Conservation (phyloP, 2,888 invertebrate genomes). For the Dynastes tityus region DNA sequence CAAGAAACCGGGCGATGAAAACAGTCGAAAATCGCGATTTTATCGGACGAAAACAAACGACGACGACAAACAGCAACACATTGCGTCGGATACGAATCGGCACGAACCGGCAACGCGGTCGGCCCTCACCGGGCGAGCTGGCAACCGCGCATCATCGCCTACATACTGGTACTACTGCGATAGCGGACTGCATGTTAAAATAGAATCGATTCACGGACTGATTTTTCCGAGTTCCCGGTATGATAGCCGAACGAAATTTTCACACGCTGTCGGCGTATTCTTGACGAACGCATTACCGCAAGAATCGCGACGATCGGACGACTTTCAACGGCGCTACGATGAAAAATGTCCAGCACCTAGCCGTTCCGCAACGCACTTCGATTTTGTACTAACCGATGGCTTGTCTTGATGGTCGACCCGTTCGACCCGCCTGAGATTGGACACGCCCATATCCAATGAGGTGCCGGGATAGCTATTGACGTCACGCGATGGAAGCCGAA, state of each 20-base stretch:
- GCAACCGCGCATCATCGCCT: constrained; percentile 55
- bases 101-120: constrained; percentile 31
- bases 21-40: constrained; percentile 52
- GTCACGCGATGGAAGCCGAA: constrained; percentile 58
- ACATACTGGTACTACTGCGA: constrained; percentile 44
- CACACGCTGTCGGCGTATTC: constrained; percentile 36
- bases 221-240: constrained; percentile 52
- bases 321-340: constrained; percentile 42
- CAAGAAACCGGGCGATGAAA: constrained; percentile 1
- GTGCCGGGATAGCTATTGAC: constrained; percentile 57
- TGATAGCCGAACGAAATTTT: constrained; percentile 54
- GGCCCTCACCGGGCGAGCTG: constrained; percentile 46
- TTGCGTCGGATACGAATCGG: constrained; percentile 56
- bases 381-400: constrained; percentile 57
- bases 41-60: constrained; percentile 43
- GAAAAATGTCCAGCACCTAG: constrained; percentile 19
- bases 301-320: constrained; percentile 37
- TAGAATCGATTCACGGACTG: constrained; percentile 56
- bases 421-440: constrained; percentile 61
- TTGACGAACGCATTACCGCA: constrained; percentile 51
- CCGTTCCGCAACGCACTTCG: constrained; percentile 41
- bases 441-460: constrained; percentile 61
- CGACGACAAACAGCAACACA: constrained; percentile 41
- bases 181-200: constrained; percentile 61
- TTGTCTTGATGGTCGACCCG: constrained; percentile 57